Evolutionary conservation across 2,888 invertebrate genomes (phyloP), one percentile per base, ranked within the genome.

Genomic region (Petrolisthes manimaculis): DNA sequence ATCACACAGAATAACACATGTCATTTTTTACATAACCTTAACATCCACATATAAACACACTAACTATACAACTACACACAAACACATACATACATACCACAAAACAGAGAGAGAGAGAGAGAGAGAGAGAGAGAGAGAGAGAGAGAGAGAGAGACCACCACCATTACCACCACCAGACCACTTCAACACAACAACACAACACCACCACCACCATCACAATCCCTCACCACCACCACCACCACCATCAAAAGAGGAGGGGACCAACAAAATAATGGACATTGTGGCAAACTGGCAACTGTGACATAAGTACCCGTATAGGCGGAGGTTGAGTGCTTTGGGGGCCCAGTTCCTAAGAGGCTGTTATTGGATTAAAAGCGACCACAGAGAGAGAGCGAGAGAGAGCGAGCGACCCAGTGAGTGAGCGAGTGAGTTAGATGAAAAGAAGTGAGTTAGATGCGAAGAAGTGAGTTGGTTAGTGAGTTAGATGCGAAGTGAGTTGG

Each of bases 241-340:
- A 78, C 54, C 53, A 78, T 78, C 53, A 78, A 51, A 78, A 78
- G 53, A 78, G 54, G 5, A 75, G 3, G 51, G 53, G 53, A 75
- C 18, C 53, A 18, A 3, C 14, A 21, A 12, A 53, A 53, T 54
- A 78, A 78, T 54, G 5, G 77, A 61, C 8, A 61, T 12, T 61
- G 54, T 18, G 14, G 51, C 53, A 78, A 81, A 81, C 56, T 79
- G 79, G 87, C 83, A 83, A 87, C 83, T 71, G 18, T 18, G 51
- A 18, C 12, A 54, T 87, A 83, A 87, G 87, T 87, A 87, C 87
- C 87, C 87, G 87, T 87, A 87, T 87, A 87, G 87, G 87, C 87
- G 83, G 21, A 71, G 83, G 83, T 79, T 75, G 79, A 87, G 83
- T 83, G 71, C 87, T 87, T 71, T n/a, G 8, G 83, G 67, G 79